Evolutionary conservation across 2,888 invertebrate genomes (phyloP).

Genomic region (Girardia tigrina): DNA sequence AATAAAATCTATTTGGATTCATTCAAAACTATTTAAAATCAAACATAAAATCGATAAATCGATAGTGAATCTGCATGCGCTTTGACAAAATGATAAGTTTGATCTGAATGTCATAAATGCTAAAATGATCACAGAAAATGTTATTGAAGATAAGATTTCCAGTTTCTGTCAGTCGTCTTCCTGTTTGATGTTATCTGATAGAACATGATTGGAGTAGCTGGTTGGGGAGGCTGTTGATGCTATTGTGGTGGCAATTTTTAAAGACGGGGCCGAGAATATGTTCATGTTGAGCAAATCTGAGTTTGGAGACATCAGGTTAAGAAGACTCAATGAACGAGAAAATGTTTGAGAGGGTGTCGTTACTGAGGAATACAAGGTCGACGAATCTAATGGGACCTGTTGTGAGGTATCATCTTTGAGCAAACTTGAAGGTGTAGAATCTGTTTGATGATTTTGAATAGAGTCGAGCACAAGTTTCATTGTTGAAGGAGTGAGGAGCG

Average conservation of each 20-base stretch:
- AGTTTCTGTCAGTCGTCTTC: not conserved
- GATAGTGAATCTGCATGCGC: not conserved
- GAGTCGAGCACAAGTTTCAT: not conserved
- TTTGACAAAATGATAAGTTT: not conserved
- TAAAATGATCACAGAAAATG: not conserved
- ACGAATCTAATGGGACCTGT: not conserved
- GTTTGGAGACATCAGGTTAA: not conserved
- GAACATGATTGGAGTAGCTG: not conserved
- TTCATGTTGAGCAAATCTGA: not conserved
- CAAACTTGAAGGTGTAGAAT: not conserved
- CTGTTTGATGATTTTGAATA: not conserved
- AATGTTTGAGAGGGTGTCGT: not conserved
- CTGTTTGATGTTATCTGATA: not conserved
- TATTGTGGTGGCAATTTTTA: not conserved
- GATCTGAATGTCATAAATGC: not conserved
- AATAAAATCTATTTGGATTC: no score
- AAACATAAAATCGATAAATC: not conserved
- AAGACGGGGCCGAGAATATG: not conserved
- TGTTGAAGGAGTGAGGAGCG: conserved; percentile 25
- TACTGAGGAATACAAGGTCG: not conserved
- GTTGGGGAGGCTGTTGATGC: not conserved
- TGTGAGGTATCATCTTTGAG: not conserved
- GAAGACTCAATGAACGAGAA: not conserved
- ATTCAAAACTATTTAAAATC: no score
- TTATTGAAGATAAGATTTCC: not conserved